phyloP scores from a whole-genome alignment of 2,888 invertebrate species.

The Parapristionchus giblindavisi region DNA sequence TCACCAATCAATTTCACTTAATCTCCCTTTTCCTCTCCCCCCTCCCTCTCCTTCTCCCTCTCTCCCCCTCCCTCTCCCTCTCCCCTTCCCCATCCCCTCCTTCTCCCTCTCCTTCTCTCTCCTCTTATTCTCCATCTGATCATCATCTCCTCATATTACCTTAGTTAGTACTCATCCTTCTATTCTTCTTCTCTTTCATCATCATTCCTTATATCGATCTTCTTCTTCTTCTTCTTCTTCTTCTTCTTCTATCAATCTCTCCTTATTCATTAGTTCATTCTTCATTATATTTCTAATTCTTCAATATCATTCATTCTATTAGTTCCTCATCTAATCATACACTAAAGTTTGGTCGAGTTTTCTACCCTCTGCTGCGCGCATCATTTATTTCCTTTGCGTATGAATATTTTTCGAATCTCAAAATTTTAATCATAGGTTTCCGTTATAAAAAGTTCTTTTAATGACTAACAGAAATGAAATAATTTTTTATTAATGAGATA shows the following conservation, averaged over 20 bases:
- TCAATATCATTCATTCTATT: too few relatives aligned
- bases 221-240: neutral
- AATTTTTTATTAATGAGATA: too few relatives aligned
- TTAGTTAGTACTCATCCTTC: neutral
- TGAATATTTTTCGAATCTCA: too few relatives aligned
- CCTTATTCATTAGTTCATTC: neutral
- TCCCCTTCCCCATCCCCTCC: neutral
- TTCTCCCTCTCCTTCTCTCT: neutral
- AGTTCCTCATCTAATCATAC: too few relatives aligned
- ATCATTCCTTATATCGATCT: neutral
- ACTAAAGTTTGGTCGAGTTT: too few relatives aligned
- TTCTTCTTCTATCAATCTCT: neutral
- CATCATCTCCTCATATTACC: neutral
- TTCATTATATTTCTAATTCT: too few relatives aligned
- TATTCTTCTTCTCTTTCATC: neutral
- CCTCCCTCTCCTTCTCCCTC: neutral
- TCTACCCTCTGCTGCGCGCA: too few relatives aligned
- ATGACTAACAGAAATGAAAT: too few relatives aligned
- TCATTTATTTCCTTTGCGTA: too few relatives aligned
- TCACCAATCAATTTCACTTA: neutral
- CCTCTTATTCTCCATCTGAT: neutral
- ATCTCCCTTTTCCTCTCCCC: neutral
- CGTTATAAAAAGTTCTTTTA: too few relatives aligned
- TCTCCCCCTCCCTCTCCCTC: neutral
- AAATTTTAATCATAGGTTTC: too few relatives aligned